A percentile compares a stretch with the other conserved stretches of the same genome.
Conservation (phyloP, 2,888 invertebrate species). For the Eilema sororculum region DNA sequence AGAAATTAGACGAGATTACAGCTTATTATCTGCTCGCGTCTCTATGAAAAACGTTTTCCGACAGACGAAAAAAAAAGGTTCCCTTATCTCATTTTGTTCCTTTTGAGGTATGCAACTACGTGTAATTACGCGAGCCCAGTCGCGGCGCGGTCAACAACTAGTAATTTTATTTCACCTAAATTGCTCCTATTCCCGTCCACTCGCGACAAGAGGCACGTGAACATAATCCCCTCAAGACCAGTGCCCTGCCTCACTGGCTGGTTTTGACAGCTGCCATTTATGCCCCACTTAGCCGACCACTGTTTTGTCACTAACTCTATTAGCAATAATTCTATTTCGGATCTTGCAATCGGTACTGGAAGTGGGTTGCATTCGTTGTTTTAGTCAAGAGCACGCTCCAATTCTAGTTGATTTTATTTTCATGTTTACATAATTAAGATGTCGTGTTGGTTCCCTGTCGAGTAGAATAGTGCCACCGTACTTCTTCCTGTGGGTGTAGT, state of each 20-base stretch:
- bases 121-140: not conserved
- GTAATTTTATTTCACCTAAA: not conserved
- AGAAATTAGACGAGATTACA: too few species aligned
- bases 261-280: conserved; percentile 20
- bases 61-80: too few species aligned
- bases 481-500: too few species aligned
- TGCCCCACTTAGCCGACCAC: not conserved
- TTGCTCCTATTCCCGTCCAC: not conserved
- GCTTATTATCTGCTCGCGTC: too few species aligned
- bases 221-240: not conserved
- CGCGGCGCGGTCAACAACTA: not conserved
- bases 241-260: not conserved
- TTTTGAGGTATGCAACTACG: too few species aligned
- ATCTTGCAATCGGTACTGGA: not conserved
- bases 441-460: too few species aligned
- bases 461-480: too few species aligned
- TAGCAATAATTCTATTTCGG: conserved; percentile 6
- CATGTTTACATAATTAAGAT: too few species aligned
- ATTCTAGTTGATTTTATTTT: not conserved
- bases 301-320: conserved; percentile 6
- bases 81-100: too few species aligned
- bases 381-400: not conserved
- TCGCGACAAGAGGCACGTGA: not conserved
- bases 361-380: not conserved
- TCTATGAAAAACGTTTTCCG: too few species aligned